phyloP scores from a whole-genome alignment of 2,113 vertebrate genomes.

The Cebidichthys violaceus region DNA sequence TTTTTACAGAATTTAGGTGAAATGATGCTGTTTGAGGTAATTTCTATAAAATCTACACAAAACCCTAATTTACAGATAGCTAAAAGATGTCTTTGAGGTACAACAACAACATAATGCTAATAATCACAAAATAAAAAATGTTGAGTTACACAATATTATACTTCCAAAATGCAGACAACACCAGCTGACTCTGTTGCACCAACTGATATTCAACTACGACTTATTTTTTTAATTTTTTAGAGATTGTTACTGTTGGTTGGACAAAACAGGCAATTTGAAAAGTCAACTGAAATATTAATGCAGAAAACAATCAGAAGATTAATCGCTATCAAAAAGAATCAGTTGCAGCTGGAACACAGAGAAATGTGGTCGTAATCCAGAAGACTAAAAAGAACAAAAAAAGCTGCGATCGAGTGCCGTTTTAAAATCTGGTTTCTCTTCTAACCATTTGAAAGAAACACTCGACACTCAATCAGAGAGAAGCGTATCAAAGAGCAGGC shows the following conservation, averaged over 20 bases:
- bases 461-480: background rate
- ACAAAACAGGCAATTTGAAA: background rate
- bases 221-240: too few relatives aligned
- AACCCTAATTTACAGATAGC: background rate
- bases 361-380: background rate
- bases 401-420: too few relatives aligned
- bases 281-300: too few relatives aligned
- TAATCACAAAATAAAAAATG: too few relatives aligned
- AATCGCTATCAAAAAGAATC: background rate
- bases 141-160: too few relatives aligned
- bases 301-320: background rate
- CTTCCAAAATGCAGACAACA: background rate
- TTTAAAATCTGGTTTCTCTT: background rate
- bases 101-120: too few relatives aligned
- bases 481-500: conserved; percentile 15
- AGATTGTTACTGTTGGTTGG: background rate
- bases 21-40: background rate
- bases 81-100: background rate
- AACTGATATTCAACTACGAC: background rate
- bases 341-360: background rate
- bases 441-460: background rate
- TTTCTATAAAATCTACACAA: background rate
- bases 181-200: background rate
- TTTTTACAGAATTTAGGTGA: background rate
- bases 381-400: too few relatives aligned